Percentiles rank a stretch among this genome's conserved stretches.
Conservation (phyloP, 1,140 invertebrate species). For the Phymastichus coffea region DNA sequence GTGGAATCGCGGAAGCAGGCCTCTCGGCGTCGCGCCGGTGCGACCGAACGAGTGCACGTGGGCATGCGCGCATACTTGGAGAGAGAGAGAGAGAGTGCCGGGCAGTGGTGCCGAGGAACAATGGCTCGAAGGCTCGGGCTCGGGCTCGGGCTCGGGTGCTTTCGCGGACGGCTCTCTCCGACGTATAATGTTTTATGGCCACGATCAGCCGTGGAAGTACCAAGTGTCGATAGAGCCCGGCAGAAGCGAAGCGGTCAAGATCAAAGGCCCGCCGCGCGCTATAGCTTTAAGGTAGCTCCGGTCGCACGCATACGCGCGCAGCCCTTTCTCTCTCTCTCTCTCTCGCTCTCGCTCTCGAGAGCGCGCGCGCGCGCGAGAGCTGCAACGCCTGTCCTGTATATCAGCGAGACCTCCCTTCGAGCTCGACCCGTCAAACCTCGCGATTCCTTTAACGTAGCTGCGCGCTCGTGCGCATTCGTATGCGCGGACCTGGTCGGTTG, state of each 20-base stretch:
- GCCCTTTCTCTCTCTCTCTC: conserved; percentile 27
- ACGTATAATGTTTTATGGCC: conserved; percentile 57
- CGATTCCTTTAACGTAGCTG: too few species aligned
- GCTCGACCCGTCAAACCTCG: neutral
- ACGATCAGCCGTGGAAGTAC: conserved; percentile 57
- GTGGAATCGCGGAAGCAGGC: too few species aligned
- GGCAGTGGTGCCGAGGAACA: too few species aligned
- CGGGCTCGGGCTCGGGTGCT: conserved; percentile 7
- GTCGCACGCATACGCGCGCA: conserved; percentile 35
- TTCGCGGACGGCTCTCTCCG: too few species aligned
- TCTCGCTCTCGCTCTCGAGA: neutral
- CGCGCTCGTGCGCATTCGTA: too few species aligned
- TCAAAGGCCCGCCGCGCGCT: conserved; percentile 53
- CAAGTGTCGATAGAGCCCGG: conserved; percentile 58
- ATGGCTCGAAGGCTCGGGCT: conserved; percentile 34
- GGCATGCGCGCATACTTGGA: too few species aligned
- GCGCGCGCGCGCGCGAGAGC: too few species aligned
- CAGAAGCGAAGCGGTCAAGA: conserved; percentile 57
- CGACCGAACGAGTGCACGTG: conserved; percentile 34
- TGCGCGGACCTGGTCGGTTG: too few species aligned
- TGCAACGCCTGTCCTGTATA: too few species aligned
- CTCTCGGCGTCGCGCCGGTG: conserved; percentile 5
- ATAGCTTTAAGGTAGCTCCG: conserved; percentile 49
- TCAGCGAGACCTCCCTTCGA: conserved; percentile 9
- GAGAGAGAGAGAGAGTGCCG: too few species aligned